Conservation (phyloP, 2,113 vertebrate species). For the Apodemus sylvaticus region DNA sequence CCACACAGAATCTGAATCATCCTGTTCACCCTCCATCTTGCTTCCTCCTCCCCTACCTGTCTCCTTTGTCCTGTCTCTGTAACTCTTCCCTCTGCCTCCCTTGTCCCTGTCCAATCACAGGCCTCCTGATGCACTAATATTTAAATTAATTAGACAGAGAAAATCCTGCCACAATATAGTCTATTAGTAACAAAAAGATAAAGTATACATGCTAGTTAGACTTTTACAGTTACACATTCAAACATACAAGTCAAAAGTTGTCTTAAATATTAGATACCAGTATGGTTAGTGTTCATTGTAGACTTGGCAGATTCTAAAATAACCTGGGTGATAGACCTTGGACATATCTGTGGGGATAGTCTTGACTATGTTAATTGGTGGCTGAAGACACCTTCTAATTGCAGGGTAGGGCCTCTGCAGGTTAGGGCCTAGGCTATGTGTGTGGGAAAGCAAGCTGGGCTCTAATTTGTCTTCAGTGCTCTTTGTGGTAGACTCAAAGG, state of each 20-base stretch:
- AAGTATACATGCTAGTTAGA: neutral
- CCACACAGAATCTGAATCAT: too few relatives aligned
- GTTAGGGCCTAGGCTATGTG: neutral
- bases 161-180: neutral
- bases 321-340: neutral
- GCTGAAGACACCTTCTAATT: neutral
- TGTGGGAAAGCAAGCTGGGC: neutral
- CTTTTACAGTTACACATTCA: neutral
- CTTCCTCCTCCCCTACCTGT: too few relatives aligned
- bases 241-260: neutral
- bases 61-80: too few relatives aligned
- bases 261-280: neutral
- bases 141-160: too few relatives aligned
- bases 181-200: neutral
- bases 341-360: neutral
- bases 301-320: neutral
- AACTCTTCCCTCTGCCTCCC: too few relatives aligned
- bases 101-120: too few relatives aligned
- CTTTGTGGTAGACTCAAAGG: neutral
- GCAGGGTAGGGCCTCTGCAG: too few relatives aligned
- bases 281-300: neutral
- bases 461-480: neutral
- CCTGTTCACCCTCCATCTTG: too few relatives aligned
- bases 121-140: too few relatives aligned
- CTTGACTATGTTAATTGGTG: neutral